phyloP scores from a whole-genome alignment of 1,140 invertebrate genomes.

The Penaeus chinensis region DNA sequence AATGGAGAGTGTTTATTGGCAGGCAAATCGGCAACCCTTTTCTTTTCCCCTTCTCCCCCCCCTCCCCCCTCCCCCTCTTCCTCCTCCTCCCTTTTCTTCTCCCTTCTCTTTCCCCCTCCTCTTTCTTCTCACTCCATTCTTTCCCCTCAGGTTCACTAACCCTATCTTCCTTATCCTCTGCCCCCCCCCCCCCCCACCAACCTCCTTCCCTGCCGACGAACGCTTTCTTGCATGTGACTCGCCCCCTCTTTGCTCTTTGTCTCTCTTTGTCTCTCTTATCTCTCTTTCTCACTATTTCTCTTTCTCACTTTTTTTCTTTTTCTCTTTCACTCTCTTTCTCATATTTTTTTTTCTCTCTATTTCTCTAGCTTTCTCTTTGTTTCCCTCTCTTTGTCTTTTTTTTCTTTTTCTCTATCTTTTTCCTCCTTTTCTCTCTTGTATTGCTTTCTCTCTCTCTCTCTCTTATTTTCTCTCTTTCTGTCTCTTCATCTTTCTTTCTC shows the following conservation, averaged over 20 bases:
- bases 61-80: background rate
- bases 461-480: conserved; percentile 7
- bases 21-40: too few species aligned
- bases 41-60: background rate
- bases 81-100: background rate
- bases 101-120: background rate
- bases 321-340: conserved; percentile 3
- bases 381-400: background rate
- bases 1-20: too few species aligned
- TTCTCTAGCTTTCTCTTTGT: background rate
- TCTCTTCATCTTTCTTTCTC: background rate
- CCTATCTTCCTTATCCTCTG: background rate
- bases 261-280: conserved; percentile 20
- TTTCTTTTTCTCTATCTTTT: background rate
- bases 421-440: background rate
- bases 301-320: background rate
- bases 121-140: conserved; percentile 42
- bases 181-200: background rate
- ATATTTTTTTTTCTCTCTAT: background rate
- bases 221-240: background rate
- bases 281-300: background rate
- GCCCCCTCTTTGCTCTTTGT: background rate
- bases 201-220: background rate
- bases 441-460: background rate
- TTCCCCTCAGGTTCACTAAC: conserved; percentile 20